Evolutionary conservation across 30 jellyfish, hydroid and myxozoan species (phyloP).

Genomic region (Pelagia noctiluca): DNA sequence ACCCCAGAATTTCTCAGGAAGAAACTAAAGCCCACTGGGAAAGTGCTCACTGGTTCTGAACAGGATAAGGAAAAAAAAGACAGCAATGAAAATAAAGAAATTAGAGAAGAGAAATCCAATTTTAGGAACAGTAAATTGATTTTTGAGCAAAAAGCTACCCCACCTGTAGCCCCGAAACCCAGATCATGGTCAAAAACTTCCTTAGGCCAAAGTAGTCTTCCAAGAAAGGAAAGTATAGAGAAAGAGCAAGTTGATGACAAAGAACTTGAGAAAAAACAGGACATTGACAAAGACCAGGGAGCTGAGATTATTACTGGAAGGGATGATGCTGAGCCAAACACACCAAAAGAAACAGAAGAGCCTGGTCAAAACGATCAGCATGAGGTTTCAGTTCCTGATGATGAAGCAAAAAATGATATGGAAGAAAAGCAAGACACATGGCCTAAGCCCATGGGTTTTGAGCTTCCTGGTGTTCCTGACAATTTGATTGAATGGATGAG

Average conservation of each 20-base stretch:
- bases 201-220: background rate
- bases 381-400: too few relatives aligned
- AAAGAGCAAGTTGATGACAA: background rate
- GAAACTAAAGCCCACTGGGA: constrained; percentile 45
- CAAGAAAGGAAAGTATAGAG: background rate
- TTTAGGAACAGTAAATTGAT: constrained; percentile 52
- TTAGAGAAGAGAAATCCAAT: background rate
- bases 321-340: too few relatives aligned
- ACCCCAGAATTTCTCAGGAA: constrained; percentile 59
- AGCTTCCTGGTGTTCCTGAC: background rate
- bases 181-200: constrained; percentile 16
- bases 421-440: background rate
- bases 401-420: too few relatives aligned
- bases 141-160: constrained; percentile 45
- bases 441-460: background rate
- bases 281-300: too few relatives aligned
- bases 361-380: too few relatives aligned
- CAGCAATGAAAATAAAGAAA: background rate
- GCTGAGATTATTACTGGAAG: too few relatives aligned
- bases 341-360: too few relatives aligned
- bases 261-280: background rate
- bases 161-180: constrained; percentile 54
- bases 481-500: background rate
- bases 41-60: background rate
- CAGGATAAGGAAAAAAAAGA: background rate